Evolutionary conservation across 2,113 vertebrate species (phyloP), one percentile per base, ranked within the genome.

Genomic region (Argyrosomus japonicus): DNA sequence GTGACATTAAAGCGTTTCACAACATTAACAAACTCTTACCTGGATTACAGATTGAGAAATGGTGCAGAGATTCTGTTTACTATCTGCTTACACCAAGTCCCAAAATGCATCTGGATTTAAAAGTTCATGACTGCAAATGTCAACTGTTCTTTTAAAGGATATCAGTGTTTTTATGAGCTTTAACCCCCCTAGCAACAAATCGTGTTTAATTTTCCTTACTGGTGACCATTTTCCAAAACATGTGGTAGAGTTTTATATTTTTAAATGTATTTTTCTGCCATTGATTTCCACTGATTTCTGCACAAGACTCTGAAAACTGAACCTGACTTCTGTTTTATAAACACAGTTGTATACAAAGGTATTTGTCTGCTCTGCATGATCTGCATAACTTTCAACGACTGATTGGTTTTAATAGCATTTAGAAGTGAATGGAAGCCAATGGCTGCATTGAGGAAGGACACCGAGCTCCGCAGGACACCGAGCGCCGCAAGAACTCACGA

Each of bases 31-130:
- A 29, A 10, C 76, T 51, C 57, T 86, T 45, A 65, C 61, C 50
- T 15, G 77, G 77, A 32, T 87, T 64, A 81, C 5, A n/a, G 77
- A 56, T 79, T 69, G 61, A 11, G 74, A 86, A 79, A 79, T 15
- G 7, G 45, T 12, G 36, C 50, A 2, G 18, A 32, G 62, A 19
- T 40, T 4, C n/a, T 71, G 75, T 68, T 73, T 78, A n/a, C 25
- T n/a, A 17, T 65, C 43, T 23, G 63, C 29, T 69, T 18, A 29
- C 27, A 43, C 15, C 5, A 60, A 56, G 48, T 69, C 48, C 9
- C 51, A 61, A 17, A 63, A 67, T 45, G 64, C 27, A 75, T 18
- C 50, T 75, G 18, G 29, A 19, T 61, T 70, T 53, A 32, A 40
- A 77, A 29, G 29, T 54, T 19, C 43, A 45, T 18, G n/a, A 67